phyloP scores from a whole-genome alignment of 2,888 invertebrate species.

The Aspidiotus destructor region DNA sequence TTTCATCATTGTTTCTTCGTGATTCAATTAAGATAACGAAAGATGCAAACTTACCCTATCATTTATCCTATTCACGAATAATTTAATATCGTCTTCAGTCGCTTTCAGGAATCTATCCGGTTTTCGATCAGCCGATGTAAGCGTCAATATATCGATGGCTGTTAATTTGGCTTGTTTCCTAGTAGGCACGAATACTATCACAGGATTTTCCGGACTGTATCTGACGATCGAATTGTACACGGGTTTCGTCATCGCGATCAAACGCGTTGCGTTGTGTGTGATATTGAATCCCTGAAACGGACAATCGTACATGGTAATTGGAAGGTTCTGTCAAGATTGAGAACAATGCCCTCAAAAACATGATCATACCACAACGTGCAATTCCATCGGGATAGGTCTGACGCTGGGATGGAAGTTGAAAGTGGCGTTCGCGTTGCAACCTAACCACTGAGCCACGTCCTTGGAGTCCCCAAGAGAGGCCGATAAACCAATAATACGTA shows the following conservation, averaged over 20 bases:
- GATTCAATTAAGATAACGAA: background rate
- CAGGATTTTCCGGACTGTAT: conserved; percentile 73
- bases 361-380: conserved; percentile 63
- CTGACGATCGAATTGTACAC: conserved; percentile 85
- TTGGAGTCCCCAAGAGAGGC: conserved; percentile 90
- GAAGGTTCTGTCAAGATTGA: too few relatives aligned
- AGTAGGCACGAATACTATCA: conserved; percentile 83
- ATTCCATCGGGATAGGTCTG: conserved; percentile 83
- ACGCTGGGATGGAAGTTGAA: conserved; percentile 99
- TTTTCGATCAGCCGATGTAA: conserved; percentile 80
- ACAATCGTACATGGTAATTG: background rate
- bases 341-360: too few relatives aligned
- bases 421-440: conserved; percentile 82
- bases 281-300: conserved; percentile 77
- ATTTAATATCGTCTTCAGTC: conserved; percentile 68
- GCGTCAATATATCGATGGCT: conserved; percentile 89
- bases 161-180: conserved; percentile 85
- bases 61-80: conserved; percentile 70
- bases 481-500: conserved; percentile 86
- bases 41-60: background rate
- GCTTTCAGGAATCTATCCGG: conserved; percentile 84
- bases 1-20: background rate
- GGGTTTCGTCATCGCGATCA: conserved; percentile 96
- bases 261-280: conserved; percentile 89
- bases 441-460: conserved; percentile 93